These are phyloP conservation scores for Stegodyphus mimosarum DNA, from an alignment of 1,140 invertebrate genomes.

Conservation along the genomic window DNA sequence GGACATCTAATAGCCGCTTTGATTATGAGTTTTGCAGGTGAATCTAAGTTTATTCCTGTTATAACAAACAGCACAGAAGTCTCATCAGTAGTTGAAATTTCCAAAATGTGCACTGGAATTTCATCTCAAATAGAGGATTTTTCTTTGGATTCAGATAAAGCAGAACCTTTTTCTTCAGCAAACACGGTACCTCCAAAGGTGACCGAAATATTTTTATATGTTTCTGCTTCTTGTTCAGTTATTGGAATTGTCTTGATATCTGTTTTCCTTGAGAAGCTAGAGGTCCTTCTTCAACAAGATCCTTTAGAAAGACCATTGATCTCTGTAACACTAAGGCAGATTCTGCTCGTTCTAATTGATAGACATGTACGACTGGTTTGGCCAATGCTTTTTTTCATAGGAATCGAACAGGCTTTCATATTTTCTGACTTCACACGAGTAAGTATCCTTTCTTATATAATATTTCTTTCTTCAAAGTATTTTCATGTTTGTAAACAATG, in stretches of 20 bases:
- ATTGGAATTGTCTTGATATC: constrained; percentile 40
- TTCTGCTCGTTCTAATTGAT: constrained; percentile 64
- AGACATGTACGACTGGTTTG: constrained; percentile 67
- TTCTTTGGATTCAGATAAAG: too few species aligned
- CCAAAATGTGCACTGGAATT: not conserved
- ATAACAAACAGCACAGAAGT: not conserved
- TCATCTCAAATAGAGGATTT: not conserved
- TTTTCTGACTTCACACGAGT: constrained; percentile 70
- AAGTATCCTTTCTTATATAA: constrained; percentile 14
- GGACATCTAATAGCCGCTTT: constrained; percentile 43
- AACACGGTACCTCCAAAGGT: not conserved
- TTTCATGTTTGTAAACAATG: too few species aligned
- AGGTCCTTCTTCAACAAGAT: constrained; percentile 61
- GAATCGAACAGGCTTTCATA: constrained; percentile 69
- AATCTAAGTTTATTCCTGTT: not conserved
- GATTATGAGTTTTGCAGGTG: constrained; percentile 8
- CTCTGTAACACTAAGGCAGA: constrained; percentile 47
- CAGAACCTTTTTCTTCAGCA: not conserved
- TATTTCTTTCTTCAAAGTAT: too few species aligned
- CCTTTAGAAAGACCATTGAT: constrained; percentile 61
- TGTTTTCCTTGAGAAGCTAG: constrained; percentile 59
- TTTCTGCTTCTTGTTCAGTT: constrained; percentile 37
- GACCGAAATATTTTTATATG: constrained; percentile 42
- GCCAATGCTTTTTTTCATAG: constrained; percentile 68
- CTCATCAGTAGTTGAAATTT: constrained; percentile 11